Base-by-base conservation (phyloP, 37 sponge, comb jelly and placozoan species). In the Aplysina aerophoba region DNA sequence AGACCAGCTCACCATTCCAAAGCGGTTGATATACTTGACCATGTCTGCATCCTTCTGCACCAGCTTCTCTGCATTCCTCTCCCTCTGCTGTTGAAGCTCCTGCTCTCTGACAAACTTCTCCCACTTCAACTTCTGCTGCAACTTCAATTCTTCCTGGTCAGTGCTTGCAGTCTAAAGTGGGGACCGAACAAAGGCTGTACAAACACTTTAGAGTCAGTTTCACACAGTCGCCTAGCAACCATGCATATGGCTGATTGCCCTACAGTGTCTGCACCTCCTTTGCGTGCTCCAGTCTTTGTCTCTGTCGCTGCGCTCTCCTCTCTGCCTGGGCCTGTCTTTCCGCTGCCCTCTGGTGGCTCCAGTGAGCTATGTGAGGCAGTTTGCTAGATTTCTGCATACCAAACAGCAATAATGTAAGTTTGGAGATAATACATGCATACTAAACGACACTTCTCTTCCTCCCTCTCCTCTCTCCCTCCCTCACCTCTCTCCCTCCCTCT, bases 21-120 rank as follows among this genome's bases (percentile, higher is more conserved):
- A 92, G 55, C 81, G 83, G n/a, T 81, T 92, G 41, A 88, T 84
- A 72, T 92, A 92, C 2, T 72, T 86, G 35, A 62, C 15, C 20
- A 80, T 24, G 40, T 92, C 93, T 0, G 81, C 72, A 58, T 82
- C 37, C 44, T 92, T 79, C 39, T 89, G 87, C 73, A 83, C 59
- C 1, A 30, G 71, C 19, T 66, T 33, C 41, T 83, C 84, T 34
- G 87, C 84, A 80, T 89, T 92, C 36, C 89, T 89, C 55, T 55
- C 53, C 15, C 83, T 82, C 50, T 92, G 93, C 36, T 92, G 84
- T 35, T 31, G 2, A 19, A 92, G 74, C 19, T 77, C 62, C 0
- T 83, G 63, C 59, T 89, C 87, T 60, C 89, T 89, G 38, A 89
- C 81, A 14, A 86, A 87, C 28, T 38, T 59, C 66, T 79, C 50